Conservation (phyloP, 1,140 invertebrate species). For the Ylistrum balloti region DNA sequence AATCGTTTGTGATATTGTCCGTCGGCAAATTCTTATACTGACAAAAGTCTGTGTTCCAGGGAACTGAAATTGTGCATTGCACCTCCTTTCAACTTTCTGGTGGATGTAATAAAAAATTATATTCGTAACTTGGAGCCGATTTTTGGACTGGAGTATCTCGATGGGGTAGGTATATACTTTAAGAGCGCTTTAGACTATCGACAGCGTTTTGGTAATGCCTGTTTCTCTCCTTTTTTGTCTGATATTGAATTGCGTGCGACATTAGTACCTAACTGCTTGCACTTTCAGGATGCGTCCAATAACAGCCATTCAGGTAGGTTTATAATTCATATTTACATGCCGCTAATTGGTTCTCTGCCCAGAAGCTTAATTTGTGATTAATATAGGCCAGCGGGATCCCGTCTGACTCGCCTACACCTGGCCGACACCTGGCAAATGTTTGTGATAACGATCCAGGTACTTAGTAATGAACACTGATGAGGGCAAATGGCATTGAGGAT, state of each 20-base stretch:
- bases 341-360: neutral
- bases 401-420: neutral
- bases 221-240: neutral
- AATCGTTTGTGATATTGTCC: slow-evolving; percentile 18
- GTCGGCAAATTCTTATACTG: neutral
- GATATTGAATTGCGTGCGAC: neutral
- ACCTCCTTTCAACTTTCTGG: neutral
- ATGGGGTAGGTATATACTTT: neutral
- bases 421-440: neutral
- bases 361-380: neutral
- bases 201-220: neutral
- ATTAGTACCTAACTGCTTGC: neutral
- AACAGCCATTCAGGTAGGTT: neutral
- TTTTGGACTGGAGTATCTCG: neutral
- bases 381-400: neutral
- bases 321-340: neutral
- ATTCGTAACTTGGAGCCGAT: neutral
- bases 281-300: neutral
- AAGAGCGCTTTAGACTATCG: neutral
- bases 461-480: too few relatives aligned
- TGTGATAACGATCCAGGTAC: too few relatives aligned
- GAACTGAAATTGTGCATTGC: neutral
- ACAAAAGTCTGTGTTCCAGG: neutral
- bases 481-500: too few relatives aligned
- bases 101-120: neutral